Base-by-base conservation (phyloP, 2,888 invertebrate genomes). In the Tinea pellionella region DNA sequence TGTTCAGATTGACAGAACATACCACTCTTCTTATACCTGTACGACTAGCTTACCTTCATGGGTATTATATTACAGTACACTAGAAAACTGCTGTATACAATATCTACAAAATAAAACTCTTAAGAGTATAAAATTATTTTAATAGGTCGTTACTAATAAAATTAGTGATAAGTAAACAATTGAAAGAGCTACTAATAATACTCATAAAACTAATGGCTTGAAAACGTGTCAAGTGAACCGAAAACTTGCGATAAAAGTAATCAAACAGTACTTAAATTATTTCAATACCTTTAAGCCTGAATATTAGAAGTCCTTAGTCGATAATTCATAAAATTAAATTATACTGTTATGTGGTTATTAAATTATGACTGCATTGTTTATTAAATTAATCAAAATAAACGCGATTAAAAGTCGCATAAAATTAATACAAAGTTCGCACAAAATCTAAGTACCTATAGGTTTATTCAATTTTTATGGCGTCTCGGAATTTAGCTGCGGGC, bases 191-290 rank as follows among this genome's bases (percentile, higher is more conserved):
- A 15, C 57, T 74, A 78, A 77, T 79, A 78, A 84, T 80, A 77
- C 82, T 78, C 81, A 83, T 85, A 80, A 85, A 87, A 85, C 83
- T 83, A 87, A 87, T 86, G 86, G 83, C 72, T 77, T 65, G 86
- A 80, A 79, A 84, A 80, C 79, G 81, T 69, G 78, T 74, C 82
- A 80, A 81, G 75, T 83, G 76, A 82, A 82, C 79, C 78, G 86
- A 78, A 76, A 84, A 82, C 76, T 72, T 72, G 76, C 78, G 86
- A 87, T 87, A 87, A 86, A 85, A 85, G 82, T 85, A 82, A 85
- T 86, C 82, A 85, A 85, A 86, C 72, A 77, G 79, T 80, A 84
- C 78, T 87, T 85, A 85, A 81, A 84, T 82, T 81, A 80, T 80
- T 84, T 81, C 59, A 57, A 57, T 32, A 32, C 19, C 55, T 55